phyloP scores from a whole-genome alignment of 2,797 vertebrate genomes.

The Smutsia temminckii region DNA sequence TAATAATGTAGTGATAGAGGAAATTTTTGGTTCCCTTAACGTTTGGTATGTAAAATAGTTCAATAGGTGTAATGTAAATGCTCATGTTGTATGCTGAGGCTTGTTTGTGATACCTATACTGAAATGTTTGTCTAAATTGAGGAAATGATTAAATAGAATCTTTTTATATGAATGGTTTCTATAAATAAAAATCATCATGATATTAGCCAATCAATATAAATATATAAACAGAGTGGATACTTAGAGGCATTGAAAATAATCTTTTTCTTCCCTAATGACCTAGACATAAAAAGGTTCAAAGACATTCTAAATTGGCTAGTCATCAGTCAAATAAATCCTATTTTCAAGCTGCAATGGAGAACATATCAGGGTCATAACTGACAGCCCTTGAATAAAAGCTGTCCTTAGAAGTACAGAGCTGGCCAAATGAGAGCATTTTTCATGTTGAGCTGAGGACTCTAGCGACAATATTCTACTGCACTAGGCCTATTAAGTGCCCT shows the following conservation, averaged over 20 bases:
- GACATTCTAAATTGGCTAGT: neutral
- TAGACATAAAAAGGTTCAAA: neutral
- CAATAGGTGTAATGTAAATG: constrained; percentile 30
- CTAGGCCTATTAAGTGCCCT: neutral
- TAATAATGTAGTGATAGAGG: constrained; percentile 16
- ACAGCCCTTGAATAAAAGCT: neutral
- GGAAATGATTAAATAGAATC: neutral
- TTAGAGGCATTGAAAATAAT: neutral
- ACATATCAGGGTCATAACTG: neutral
- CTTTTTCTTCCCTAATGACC: neutral
- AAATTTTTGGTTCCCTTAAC: neutral
- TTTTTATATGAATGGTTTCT: neutral
- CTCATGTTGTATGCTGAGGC: neutral
- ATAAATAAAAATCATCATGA: constrained; percentile 38
- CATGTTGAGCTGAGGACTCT: accelerated
- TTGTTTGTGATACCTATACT: neutral
- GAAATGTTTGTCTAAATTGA: neutral
- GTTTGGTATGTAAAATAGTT: constrained; percentile 50
- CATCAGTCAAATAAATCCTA: neutral
- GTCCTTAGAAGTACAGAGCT: neutral
- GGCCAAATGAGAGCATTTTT: accelerated
- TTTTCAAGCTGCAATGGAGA: neutral
- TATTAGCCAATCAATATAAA: constrained; percentile 10
- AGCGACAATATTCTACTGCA: neutral
- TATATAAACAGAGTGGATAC: neutral